Evolutionary conservation across 2,888 invertebrate genomes (phyloP), one percentile per base, ranked within the genome.

Genomic region (Maniola hyperantus): DNA sequence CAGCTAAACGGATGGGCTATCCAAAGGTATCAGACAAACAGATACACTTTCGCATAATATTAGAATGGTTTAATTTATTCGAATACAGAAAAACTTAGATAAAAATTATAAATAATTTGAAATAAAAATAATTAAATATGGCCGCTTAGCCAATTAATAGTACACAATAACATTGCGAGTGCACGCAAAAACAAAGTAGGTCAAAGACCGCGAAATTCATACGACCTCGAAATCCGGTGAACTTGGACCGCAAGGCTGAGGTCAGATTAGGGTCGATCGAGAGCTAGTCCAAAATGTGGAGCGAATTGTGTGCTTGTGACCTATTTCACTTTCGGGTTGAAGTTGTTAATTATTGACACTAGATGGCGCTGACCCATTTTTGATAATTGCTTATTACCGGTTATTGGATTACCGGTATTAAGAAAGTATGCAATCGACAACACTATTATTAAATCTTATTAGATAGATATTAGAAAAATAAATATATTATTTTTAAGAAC

Each of bases 241-340:
- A 79, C 80, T 78, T 79, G 77, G 69, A 77, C 76, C 74, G 74
- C 87, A 87, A 88, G 89, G 88, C 74, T 57, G 79, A 79, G 87
- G 87, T 87, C 85, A 83, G 79, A 82, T 83, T 83, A 83, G 87
- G 84, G 84, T 70, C 72, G 80, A 78, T 82, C 80, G 77, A 80
- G 80, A 81, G 81, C 79, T 83, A 83, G 84, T 80, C 85, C 83
- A 87, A 88, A 88, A 84, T 78, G 81, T 81, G 82, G 81, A 79
- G 78, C 82, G 77, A 73, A 48, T 15, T 10, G 48, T 48, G 48
- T 48, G 7, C 72, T 74, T 71, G 71, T 71, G 86, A 88, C 88
- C 87, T 79, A 87, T 80, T 81, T 85, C 67, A 83, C 83, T 83
- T 84, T 79, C 79, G 76, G 87, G 86, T 80, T 84, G 75, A 68